These are phyloP conservation scores for Bradypodion ventrale DNA, from an alignment of 2,797 vertebrate genomes.

Conservation along the genomic window DNA sequence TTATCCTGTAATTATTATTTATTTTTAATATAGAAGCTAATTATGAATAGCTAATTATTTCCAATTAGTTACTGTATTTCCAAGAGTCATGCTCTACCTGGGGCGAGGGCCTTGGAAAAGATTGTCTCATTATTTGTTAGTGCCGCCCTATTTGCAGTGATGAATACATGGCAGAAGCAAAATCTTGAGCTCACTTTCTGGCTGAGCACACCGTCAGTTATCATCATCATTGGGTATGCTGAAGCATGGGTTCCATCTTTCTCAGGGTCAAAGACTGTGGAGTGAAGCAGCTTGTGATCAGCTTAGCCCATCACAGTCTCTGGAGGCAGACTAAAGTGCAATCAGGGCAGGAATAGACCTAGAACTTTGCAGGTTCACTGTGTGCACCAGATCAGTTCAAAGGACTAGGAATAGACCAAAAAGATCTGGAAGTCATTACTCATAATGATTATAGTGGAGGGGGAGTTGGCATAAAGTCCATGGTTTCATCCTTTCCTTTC, in stretches of 20 bases:
- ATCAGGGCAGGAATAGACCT: not conserved
- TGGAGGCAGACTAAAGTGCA: conserved; percentile 23
- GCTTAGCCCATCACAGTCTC: conserved; percentile 25
- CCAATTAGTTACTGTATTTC: not conserved
- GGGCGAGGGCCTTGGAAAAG: not conserved
- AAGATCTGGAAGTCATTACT: conserved; percentile 62
- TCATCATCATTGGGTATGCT: not conserved
- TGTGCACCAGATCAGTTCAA: conserved; percentile 60
- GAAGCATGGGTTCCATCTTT: not conserved
- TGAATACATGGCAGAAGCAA: conserved; percentile 13
- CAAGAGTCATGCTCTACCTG: not conserved
- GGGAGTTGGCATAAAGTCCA: conserved; percentile 42
- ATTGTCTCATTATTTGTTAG: not conserved
- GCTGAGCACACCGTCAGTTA: not conserved
- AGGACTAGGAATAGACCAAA: conserved; percentile 52
- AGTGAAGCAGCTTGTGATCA: not conserved
- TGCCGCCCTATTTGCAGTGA: not conserved
- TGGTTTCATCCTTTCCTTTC: conserved; percentile 14
- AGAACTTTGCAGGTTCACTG: accelerated
- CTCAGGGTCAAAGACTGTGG: not conserved
- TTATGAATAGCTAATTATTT: too few species aligned
- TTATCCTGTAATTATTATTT: too few species aligned
- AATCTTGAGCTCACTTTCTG: not conserved
- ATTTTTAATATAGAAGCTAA: too few species aligned
- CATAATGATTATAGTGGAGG: conserved; percentile 58